Base-by-base conservation (phyloP, 2,797 vertebrate genomes). In the Dallia pectoralis region DNA sequence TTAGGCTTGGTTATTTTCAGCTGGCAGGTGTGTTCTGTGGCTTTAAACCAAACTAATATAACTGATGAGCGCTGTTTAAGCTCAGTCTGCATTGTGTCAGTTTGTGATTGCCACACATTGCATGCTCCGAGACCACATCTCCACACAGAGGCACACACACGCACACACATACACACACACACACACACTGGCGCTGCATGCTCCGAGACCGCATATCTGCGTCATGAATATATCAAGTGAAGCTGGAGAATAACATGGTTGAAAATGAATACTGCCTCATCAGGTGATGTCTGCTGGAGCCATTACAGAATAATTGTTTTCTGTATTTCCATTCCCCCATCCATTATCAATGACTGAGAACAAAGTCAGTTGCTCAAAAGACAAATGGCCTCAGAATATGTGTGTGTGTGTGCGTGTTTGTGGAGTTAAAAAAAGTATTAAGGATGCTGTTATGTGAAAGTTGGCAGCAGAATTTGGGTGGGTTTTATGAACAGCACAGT, bases 281-380 rank as follows among this genome's bases (percentile, higher is more conserved):
- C 91, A 88, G 87, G 87, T 90, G 83, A 77, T 36, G 75, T 77
- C 74, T 84, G 82, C 76, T 84, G 82, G 80, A 89, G 76, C 83
- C 88, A 85, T 75, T 90, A 86, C 86, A 86, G 83, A 87, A 82
- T 82, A 91, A 93, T 92, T 92, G 89, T 91, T 92, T 93, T 91
- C 85, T 87, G 80, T 86, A 86, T 90, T 91, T 89, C 90, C 87
- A 90, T 91, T 89, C 78, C 33, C 32, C 16, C 82, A 64, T 70
- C 85, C 63, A 85, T 90, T 84, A 88, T 87, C 82, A 81, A 74
- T 22, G 73, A 77, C 79, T 73, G 74, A 73, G 80, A 87, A 79
- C 82, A 83, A 79, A 85, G 83, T 83, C 82, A 82, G 72, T 53
- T 71, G 79, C 62, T 67, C 80, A 82, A 77, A 84, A 63, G 82